Evolutionary conservation across 92 coral and sea anemone genomes (phyloP).

Genomic region (Anthopleura xanthogrammica): DNA sequence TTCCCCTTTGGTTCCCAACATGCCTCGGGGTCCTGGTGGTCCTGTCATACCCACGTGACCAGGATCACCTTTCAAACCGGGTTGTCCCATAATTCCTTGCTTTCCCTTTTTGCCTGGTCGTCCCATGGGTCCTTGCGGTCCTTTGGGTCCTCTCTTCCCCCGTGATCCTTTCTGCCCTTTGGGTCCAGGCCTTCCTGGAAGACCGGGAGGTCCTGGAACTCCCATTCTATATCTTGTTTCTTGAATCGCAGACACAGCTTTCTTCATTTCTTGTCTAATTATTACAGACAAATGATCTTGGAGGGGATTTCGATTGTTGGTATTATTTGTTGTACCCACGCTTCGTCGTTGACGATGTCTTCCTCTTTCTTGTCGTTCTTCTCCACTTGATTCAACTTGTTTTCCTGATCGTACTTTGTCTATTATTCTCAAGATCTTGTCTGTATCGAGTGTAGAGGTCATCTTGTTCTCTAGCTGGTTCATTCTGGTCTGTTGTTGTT

Average conservation of each 20-base stretch:
- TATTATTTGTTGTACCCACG: background rate
- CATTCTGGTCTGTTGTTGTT: constrained; percentile 10
- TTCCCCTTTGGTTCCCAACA: too few species aligned
- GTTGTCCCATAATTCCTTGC: too few species aligned
- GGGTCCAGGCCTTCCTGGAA: background rate
- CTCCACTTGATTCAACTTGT: background rate
- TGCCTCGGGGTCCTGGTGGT: background rate
- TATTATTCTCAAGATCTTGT: background rate
- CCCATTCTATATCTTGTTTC: background rate
- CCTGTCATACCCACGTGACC: background rate
- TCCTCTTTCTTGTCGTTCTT: background rate
- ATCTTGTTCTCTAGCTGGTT: constrained; percentile 14
- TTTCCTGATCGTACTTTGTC: background rate
- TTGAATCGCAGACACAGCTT: background rate
- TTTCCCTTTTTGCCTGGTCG: too few species aligned
- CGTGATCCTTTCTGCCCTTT: constrained; percentile 3
- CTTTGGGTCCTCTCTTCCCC: constrained; percentile 22
- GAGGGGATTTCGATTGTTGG: background rate
- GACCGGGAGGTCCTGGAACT: constrained; percentile 7
- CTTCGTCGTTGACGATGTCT: background rate
- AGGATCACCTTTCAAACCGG: too few species aligned
- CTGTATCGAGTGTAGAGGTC: constrained; percentile 2
- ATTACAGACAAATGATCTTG: background rate
- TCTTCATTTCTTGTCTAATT: background rate
- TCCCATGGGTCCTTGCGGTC: constrained; percentile 1